A percentile compares a stretch with the other conserved stretches of the same genome.
Evolutionary conservation across 2,113 vertebrate species (phyloP).

Genomic region (Hepsetus odoe): DNA sequence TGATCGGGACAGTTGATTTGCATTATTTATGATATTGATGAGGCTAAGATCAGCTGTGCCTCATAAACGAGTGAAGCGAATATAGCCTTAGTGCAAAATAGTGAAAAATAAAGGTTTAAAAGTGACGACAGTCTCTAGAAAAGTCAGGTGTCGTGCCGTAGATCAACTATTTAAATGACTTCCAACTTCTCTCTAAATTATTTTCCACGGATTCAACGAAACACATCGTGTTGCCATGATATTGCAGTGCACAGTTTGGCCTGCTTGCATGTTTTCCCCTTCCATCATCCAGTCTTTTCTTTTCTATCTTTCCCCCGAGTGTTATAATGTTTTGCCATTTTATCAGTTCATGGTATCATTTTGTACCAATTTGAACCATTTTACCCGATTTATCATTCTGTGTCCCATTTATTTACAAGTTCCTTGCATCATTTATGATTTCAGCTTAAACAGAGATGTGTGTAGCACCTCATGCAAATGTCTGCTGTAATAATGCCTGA

Average conservation of each 20-base stretch:
- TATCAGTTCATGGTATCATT: background rate
- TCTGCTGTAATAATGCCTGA: conserved; percentile 9
- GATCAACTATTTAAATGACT: no score
- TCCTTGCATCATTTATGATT: background rate
- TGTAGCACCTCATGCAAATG: background rate
- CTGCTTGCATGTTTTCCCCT: conserved; percentile 10
- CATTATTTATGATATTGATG: no score
- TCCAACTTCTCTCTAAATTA: background rate
- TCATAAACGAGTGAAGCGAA: no score
- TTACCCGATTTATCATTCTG: background rate
- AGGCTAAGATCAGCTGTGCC: no score
- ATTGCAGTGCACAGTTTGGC: conserved; percentile 17
- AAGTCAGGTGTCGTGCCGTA: no score
- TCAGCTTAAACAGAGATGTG: background rate
- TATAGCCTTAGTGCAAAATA: no score
- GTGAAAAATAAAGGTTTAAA: no score
- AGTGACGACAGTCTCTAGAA: no score
- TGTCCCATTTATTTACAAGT: background rate
- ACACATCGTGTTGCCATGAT: conserved; percentile 35
- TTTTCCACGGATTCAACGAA: background rate
- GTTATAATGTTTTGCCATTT: background rate
- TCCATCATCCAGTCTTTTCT: background rate
- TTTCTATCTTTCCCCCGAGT: no score
- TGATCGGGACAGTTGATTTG: no score
- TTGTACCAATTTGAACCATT: no score